Evolutionary conservation across 2,888 invertebrate genomes (phyloP).

Genomic region (Rhagophthalmus giganteus): DNA sequence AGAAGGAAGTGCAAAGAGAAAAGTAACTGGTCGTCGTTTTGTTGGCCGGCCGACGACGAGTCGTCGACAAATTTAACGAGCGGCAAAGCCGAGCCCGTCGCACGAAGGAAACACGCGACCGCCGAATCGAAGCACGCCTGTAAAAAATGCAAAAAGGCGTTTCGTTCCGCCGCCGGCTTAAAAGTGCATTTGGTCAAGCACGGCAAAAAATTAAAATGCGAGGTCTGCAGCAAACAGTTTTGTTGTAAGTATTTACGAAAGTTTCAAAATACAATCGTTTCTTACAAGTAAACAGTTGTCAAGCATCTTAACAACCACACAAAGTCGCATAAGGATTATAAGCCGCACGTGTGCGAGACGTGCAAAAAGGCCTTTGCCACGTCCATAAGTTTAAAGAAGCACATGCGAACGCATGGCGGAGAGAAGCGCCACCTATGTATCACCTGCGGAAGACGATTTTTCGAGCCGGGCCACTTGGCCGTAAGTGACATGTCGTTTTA

Average conservation of each 20-base stretch:
- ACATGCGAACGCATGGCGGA: constrained; percentile 47
- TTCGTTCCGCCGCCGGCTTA: constrained; percentile 41
- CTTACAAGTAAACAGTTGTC: too few species aligned
- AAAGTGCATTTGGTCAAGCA: constrained; percentile 46
- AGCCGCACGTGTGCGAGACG: constrained; percentile 44
- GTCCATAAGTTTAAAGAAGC: constrained; percentile 44
- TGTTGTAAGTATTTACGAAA: constrained; percentile 46
- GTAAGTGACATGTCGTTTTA: constrained; percentile 36
- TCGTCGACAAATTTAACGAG: too few species aligned
- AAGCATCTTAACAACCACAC: constrained; percentile 44
- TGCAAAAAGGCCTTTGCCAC: constrained; percentile 46
- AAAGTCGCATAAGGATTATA: constrained; percentile 43
- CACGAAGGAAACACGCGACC: constrained; percentile 1
- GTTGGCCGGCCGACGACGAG: too few species aligned
- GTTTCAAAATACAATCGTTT: too few species aligned
- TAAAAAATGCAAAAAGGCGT: constrained; percentile 42
- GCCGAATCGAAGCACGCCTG: constrained; percentile 32
- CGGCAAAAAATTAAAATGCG: constrained; percentile 44
- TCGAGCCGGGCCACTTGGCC: constrained; percentile 46
- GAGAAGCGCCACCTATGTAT: constrained; percentile 49
- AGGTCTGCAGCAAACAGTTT: constrained; percentile 47
- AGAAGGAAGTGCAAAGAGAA: too few species aligned
- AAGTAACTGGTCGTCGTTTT: too few species aligned
- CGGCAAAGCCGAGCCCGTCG: neutral
- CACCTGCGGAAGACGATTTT: constrained; percentile 49